Conservation (phyloP, 2,888 invertebrate genomes). For the Lepidocyrtoides sp. region DNA sequence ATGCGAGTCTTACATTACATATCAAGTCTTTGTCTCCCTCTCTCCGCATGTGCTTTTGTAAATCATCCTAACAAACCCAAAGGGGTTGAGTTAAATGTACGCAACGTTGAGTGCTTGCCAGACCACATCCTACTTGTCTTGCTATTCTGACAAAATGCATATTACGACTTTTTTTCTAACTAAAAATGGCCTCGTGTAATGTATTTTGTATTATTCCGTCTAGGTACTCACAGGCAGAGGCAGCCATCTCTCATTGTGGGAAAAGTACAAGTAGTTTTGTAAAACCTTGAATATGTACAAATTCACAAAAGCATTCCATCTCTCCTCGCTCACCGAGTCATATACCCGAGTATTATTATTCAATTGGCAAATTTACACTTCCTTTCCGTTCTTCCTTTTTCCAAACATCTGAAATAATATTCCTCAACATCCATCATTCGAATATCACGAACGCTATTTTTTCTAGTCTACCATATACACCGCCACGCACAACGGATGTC, state of each 20-base stretch:
- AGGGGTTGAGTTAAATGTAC: not conserved
- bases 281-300: not conserved
- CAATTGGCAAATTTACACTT: constrained; percentile 41
- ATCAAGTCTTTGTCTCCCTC: not conserved
- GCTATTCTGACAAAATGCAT: not conserved
- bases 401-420: constrained; percentile 3
- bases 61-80: not conserved
- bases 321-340: not conserved
- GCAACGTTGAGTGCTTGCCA: constrained; percentile 17
- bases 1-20: constrained; percentile 24
- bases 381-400: not conserved
- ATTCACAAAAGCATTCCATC: not conserved
- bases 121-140: constrained; percentile 30
- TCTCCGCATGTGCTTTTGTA: not conserved
- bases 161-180: not conserved
- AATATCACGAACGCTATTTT: not conserved
- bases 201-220: not conserved
- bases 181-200: too few species aligned
- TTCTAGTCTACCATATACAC: not conserved
- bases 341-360: too few species aligned
- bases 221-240: too few species aligned
- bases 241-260: not conserved
- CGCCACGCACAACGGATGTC: not conserved
- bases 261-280: not conserved
- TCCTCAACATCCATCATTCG: constrained; percentile 28